Percentiles rank a stretch among this genome's conserved stretches.
phyloP scores from a whole-genome alignment of 2,113 vertebrate genomes.

The Cheirogaleus medius region DNA sequence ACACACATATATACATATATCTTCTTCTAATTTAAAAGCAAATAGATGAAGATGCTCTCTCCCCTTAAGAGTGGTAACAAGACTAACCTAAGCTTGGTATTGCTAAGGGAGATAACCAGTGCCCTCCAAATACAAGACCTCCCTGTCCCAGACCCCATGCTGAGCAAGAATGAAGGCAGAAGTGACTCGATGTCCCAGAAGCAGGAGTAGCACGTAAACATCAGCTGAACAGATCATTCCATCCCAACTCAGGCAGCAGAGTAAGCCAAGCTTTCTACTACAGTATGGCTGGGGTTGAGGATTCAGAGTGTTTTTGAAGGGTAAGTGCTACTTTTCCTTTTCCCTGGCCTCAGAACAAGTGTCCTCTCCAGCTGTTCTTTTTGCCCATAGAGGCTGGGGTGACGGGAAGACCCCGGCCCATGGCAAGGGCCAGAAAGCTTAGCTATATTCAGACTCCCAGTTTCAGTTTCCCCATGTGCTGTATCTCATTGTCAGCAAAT shows the following conservation, averaged over 20 bases:
- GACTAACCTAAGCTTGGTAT: neutral
- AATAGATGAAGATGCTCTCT: neutral
- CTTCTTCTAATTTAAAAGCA: neutral
- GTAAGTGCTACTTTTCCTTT: neutral
- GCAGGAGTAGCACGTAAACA: neutral
- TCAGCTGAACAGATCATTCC: neutral
- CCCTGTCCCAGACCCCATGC: neutral
- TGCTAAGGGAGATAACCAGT: neutral
- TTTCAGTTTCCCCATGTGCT: neutral
- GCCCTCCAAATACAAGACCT: neutral
- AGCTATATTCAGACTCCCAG: neutral
- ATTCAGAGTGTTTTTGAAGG: neutral
- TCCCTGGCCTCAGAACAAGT: neutral
- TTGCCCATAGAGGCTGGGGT: neutral
- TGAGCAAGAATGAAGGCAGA: neutral
- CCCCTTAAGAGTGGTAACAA: neutral
- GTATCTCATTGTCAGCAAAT: neutral
- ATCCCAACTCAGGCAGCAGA: neutral
- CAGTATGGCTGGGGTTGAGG: neutral
- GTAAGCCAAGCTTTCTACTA: neutral
- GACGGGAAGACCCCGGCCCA: neutral
- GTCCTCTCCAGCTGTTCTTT: neutral
- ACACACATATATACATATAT: neutral
- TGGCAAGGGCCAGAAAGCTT: fast-evolving
- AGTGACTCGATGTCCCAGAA: neutral